Evolutionary conservation across 2,113 vertebrate species (phyloP), one percentile per base, ranked within the genome.

Genomic region (Xiphophorus couchianus): DNA sequence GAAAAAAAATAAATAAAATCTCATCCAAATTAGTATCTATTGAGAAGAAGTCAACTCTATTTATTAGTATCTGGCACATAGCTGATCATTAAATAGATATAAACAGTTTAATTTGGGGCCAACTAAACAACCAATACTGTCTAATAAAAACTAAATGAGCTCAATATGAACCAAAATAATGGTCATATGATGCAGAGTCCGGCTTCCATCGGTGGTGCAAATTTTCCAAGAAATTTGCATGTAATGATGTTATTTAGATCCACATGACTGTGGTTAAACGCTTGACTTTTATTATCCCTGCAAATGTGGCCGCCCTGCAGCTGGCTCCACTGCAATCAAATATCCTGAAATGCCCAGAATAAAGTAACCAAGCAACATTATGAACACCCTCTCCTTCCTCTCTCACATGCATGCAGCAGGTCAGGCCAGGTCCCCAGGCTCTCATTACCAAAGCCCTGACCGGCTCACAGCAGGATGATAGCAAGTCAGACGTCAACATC

Each of bases 391-490:
- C 28, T 9, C 6, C 27, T 62, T 28, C 5, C 44, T 58, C 51
- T 10, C 27, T 30, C 1, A 51, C 62, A 15, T 8, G 28, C 28
- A 13, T 29, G 48, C 62, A 65, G 60, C 74, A 63, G 70, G 61
- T 74, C 76, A 48, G 78, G 33, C 35, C 33, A 42, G 76, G 61
- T 88, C 92, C 82, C 85, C 73, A 76, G 86, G 86, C 86, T 86
- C 88, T 89, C 87, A 62, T 93, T 93, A 92, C 74, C 64, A 73
- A 71, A 83, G 61, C 80, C 71, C 79, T 66, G 75, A 75, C 73
- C 69, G 33, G 62, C 78, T 84, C 83, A 66, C 80, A 80, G 84
- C 74, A 76, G 84, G 85, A 76, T 77, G 80, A 84, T 15, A 73
- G 66, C 69, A 31, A 73, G 80, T 89, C 78, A 28, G 66, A 79